These are phyloP conservation scores for Zhuqinia jingwanae DNA, from an alignment of 2,888 invertebrate genomes.

Conservation along the genomic window DNA sequence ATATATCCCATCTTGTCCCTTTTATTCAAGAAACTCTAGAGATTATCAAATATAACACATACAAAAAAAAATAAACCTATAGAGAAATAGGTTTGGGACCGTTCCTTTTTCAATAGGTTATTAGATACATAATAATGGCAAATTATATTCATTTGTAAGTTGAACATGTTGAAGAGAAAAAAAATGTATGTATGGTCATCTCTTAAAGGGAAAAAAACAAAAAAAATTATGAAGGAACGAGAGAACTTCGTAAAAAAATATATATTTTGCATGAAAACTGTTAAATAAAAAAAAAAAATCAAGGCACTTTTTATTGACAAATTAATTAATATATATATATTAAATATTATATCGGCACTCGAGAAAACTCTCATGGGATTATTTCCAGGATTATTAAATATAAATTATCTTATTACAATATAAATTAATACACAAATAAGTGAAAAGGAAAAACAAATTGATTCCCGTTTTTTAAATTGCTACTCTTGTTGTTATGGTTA, in stretches of 20 bases:
- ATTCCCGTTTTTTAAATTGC: background rate
- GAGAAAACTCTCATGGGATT: background rate
- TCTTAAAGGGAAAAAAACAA: too few species aligned
- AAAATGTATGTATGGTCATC: too few species aligned
- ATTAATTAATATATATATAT: background rate
- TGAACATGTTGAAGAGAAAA: background rate
- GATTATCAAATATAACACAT: background rate
- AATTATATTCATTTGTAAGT: too few species aligned
- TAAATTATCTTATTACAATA: background rate
- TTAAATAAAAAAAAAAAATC: too few species aligned
- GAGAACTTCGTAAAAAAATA: too few species aligned
- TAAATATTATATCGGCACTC: background rate
- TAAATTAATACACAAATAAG: too few species aligned
- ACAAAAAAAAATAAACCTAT: background rate
- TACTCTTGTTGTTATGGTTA: background rate
- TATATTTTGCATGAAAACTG: too few species aligned
- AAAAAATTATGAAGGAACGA: background rate
- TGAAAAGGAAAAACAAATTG: background rate
- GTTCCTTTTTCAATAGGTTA: background rate
- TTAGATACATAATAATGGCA: too few species aligned
- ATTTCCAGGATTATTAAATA: constrained; percentile 1
- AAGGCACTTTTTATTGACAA: background rate
- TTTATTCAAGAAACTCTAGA: background rate
- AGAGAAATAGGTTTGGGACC: background rate
- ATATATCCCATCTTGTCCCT: background rate